phyloP scores from a whole-genome alignment of 2,113 vertebrate species.

The Lamprologus callipterus region DNA sequence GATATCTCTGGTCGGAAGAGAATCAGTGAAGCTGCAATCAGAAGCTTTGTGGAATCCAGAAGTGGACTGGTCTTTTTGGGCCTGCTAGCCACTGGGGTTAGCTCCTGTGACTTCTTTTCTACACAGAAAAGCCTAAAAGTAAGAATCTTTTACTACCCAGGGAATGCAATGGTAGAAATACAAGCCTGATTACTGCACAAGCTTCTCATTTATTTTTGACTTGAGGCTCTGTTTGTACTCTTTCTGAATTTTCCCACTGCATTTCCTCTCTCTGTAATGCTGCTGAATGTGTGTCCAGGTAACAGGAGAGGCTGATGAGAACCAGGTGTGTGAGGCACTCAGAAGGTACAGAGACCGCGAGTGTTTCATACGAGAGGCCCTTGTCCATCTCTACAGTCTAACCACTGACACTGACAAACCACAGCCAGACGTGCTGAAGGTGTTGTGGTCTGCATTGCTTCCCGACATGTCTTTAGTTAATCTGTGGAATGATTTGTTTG shows the following conservation, averaged over 20 bases:
- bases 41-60: constrained; percentile 78
- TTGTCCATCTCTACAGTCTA: constrained; percentile 86
- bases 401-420: constrained; percentile 84
- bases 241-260: background rate
- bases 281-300: constrained; percentile 70
- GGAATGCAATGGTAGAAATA: background rate
- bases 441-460: background rate
- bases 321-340: constrained; percentile 88
- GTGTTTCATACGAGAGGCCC: constrained; percentile 87
- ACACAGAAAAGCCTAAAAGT: constrained; percentile 85
- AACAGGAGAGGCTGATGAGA: constrained; percentile 88
- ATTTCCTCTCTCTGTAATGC: constrained; percentile 18
- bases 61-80: constrained; percentile 85
- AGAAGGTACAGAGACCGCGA: constrained; percentile 86
- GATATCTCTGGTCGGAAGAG: constrained; percentile 89
- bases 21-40: constrained; percentile 78
- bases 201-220: constrained; percentile 23
- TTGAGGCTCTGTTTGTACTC: background rate
- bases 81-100: constrained; percentile 84
- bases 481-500: background rate
- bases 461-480: background rate
- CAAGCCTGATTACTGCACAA: background rate
- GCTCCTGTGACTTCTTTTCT: constrained; percentile 81
- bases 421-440: constrained; percentile 87
- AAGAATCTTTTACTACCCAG: background rate